Percentiles rank a stretch among this genome's conserved stretches.
These are phyloP conservation scores for Temnothorax longispinosus DNA, from an alignment of 1,140 invertebrate genomes.

Conservation along the genomic window DNA sequence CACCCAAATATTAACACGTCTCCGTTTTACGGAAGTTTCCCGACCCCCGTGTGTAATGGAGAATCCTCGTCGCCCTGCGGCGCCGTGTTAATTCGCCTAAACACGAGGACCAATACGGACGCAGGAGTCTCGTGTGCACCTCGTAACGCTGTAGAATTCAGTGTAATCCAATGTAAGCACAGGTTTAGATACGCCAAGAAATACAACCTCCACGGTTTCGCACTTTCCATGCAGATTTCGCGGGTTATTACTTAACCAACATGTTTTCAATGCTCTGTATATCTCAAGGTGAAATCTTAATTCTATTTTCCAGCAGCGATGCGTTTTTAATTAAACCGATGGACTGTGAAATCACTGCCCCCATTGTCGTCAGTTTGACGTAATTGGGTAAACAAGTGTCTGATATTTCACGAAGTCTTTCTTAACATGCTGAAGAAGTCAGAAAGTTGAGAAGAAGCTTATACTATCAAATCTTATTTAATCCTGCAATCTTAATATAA, in stretches of 20 bases:
- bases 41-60: constrained; percentile 38
- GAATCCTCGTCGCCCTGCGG: constrained; percentile 42
- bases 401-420: neutral
- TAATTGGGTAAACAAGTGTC: neutral
- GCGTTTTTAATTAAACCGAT: constrained; percentile 39
- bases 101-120: constrained; percentile 23
- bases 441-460: neutral
- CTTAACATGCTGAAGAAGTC: neutral
- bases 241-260: neutral
- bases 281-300: neutral
- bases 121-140: neutral
- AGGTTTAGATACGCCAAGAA: constrained; percentile 26
- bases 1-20: constrained; percentile 55
- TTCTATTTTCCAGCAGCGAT: neutral
- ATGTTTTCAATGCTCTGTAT: neutral
- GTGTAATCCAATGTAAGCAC: constrained; percentile 55
- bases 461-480: neutral
- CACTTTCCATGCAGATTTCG: neutral
- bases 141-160: constrained; percentile 48
- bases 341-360: neutral
- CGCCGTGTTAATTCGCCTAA: constrained; percentile 49
- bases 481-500: neutral
- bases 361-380: neutral
- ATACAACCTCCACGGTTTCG: constrained; percentile 26
- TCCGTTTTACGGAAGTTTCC: constrained; percentile 29